Base-by-base conservation (phyloP, 2,888 invertebrate species). In the Rutpela maculata region DNA sequence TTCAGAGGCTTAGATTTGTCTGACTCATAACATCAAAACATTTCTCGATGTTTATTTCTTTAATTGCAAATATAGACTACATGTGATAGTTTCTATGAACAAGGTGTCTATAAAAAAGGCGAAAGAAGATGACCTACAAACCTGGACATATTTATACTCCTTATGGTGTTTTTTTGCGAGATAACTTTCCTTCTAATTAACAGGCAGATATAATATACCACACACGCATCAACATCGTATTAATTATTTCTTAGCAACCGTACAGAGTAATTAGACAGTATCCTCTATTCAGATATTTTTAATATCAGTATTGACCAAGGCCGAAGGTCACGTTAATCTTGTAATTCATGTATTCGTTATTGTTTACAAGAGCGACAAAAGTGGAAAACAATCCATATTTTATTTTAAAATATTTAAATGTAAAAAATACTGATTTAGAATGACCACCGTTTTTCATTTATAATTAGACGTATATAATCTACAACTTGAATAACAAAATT, bases 101-200 rank as follows among this genome's bases (percentile, higher is more conserved):
- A 18, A 65, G 17, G 43, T 22, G 18, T 18, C 17, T 65, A 50
- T 65, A 65, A 65, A 65, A 63, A 65, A 38, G 65, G 65, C 26
- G 65, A 65, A 43, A 65, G 43, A 65, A 65, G 43, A 65, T 43
- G 65, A 65, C 65, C 65, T 65, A 65, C 65, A 65, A 65, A 65
- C 65, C 65, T 65, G 65, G 9, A 43, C 65, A 43, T 65, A 43
- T 65, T 22, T 50, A 50, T 50, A 65, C 12, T 65, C 65, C 43
- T 65, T 31, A 31, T 35, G 65, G 38, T 38, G 43, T 18, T 18
- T 18, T 18, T 65, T 65, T 26, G n/a, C 15, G 18, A 43, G 12
- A 19, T 18, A 43, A 65, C 65, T 65, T 65, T 65, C 65, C 22
- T 65, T 43, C 19, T 65, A 65, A 43, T 18, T 65, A 43, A 43